phyloP scores from a whole-genome alignment of 2,113 vertebrate genomes.

The Bagarius yarrelli region DNA sequence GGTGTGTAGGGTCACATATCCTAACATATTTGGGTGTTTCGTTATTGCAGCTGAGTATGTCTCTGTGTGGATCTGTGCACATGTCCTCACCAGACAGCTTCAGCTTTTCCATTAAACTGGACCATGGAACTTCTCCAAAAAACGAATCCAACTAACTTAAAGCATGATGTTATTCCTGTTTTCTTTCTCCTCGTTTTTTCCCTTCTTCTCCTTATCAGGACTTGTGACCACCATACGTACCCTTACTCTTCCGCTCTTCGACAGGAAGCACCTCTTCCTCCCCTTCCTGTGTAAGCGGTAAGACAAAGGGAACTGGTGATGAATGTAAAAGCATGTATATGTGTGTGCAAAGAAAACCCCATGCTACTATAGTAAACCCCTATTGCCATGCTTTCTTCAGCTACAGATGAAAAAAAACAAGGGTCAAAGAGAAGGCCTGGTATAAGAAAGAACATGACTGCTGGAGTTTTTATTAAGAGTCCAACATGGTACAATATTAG shows the following conservation, averaged over 20 bases:
- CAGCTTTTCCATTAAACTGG: constrained; percentile 47
- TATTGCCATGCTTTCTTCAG: constrained; percentile 12
- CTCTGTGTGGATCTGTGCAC: constrained; percentile 9
- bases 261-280: constrained; percentile 67
- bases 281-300: constrained; percentile 64
- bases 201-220: constrained; percentile 51
- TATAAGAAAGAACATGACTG: constrained; percentile 22
- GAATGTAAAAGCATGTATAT: constrained; percentile 27
- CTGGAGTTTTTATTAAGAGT: constrained; percentile 51
- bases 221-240: constrained; percentile 52
- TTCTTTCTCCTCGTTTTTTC: constrained; percentile 17
- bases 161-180: constrained; percentile 55
- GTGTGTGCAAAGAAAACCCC: constrained; percentile 36
- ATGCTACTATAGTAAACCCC: constrained; percentile 25
- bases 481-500: constrained; percentile 12
- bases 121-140: constrained; percentile 40
- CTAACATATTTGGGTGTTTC: constrained; percentile 43
- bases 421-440: constrained; percentile 45
- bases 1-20: constrained; percentile 31
- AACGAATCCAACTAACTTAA: constrained; percentile 39
- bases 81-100: constrained; percentile 32
- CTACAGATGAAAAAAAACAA: constrained; percentile 25
- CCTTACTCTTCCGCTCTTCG: constrained; percentile 67
- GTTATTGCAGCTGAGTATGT: constrained; percentile 50
- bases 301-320: constrained; percentile 13